Conservation (phyloP, 1,140 invertebrate species). For the Dufourea novaeangliae region DNA sequence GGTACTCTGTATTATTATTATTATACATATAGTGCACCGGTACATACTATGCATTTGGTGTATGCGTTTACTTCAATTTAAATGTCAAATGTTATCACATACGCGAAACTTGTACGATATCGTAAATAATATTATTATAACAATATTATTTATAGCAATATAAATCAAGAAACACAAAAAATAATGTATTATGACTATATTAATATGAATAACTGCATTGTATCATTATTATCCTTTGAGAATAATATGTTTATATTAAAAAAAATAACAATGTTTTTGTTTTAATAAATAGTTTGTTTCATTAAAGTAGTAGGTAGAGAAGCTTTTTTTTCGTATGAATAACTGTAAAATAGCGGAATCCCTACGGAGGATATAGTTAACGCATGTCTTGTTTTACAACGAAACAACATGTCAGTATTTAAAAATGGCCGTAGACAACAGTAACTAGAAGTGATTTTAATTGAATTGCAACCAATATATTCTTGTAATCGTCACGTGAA, state of each 20-base stretch:
- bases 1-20: no score
- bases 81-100: background rate
- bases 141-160: background rate
- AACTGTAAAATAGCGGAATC: no score
- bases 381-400: constrained; percentile 5
- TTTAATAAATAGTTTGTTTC: background rate
- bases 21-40: background rate
- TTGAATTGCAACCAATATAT: constrained; percentile 9
- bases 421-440: constrained; percentile 60
- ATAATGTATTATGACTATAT: background rate
- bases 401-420: constrained; percentile 51
- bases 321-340: no score
- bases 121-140: no score
- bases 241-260: background rate
- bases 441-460: constrained; percentile 14
- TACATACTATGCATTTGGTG: background rate
- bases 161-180: background rate
- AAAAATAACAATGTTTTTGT: background rate
- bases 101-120: background rate
- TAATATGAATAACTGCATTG: background rate
- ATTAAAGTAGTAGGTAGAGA: no score
- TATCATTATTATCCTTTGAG: background rate
- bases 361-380: no score
- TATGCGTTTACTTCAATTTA: background rate
- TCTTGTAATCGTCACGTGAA: constrained; percentile 31